phyloP scores from a whole-genome alignment of 1,140 invertebrate species.

The Ooceraea biroi region DNA sequence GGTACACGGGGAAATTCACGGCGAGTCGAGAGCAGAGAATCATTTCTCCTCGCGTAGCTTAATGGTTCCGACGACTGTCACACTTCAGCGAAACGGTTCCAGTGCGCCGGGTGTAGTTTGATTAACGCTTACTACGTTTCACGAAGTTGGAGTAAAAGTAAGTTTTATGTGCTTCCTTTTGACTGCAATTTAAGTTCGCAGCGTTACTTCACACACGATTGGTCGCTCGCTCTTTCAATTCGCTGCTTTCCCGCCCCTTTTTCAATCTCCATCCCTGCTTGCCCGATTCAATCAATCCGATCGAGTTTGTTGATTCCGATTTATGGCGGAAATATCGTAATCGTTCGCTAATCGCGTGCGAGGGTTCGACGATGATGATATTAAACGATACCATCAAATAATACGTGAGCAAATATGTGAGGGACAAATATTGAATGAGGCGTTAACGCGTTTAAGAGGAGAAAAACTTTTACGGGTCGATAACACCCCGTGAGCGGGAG shows the following conservation, averaged over 20 bases:
- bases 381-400: not conserved
- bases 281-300: not conserved
- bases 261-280: too few relatives aligned
- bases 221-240: not conserved
- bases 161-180: conserved; percentile 37
- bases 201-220: not conserved
- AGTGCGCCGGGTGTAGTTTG: conserved; percentile 39
- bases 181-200: conserved; percentile 54
- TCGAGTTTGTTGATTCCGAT: conserved; percentile 9
- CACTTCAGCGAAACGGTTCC: conserved; percentile 38
- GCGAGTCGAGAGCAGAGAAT: conserved; percentile 48
- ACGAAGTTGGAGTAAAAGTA: conserved; percentile 29
- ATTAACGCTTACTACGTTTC: conserved; percentile 63
- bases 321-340: not conserved
- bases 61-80: conserved; percentile 61
- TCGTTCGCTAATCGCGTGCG: not conserved
- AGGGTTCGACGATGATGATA: not conserved
- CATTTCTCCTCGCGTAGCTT: conserved; percentile 65
- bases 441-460: conserved; percentile 8
- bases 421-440: not conserved
- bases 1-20: conserved; percentile 51
- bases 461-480: not conserved
- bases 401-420: not conserved
- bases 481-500: not conserved
- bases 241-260: not conserved